Base-by-base conservation (phyloP, 2,888 invertebrate species). In the Netelia virgata region DNA sequence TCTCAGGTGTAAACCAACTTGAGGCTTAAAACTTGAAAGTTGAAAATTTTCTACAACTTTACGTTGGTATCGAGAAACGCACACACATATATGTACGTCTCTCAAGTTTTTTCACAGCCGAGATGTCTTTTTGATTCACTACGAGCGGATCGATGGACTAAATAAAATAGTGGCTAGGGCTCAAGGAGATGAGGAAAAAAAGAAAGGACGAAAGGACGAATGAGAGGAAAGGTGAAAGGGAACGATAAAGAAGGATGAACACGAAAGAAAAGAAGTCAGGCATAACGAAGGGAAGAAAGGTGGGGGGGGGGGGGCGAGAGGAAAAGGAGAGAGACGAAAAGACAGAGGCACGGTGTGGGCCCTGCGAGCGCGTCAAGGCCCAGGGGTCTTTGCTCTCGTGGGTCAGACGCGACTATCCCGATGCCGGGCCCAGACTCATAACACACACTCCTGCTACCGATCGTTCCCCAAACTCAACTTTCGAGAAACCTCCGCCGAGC, bases 341-440 rank as follows among this genome's bases (percentile, higher is more conserved):
- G 70, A 80, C 84, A 63, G 82, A 78, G 89, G 86, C 88, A 81
- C 59, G 81, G 69, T 69, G 70, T 61, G 79, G 81, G 76, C 57
- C 86, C 75, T 66, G 86, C 86, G 88, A 89, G 89, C 90, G 88
- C 90, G 90, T 91, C 92, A 92, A 92, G 92, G 92, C 90, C 92
- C 90, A 61, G 89, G 91, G 92, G 92, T 92, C 92, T 90, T 92
- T 92, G 92, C 92, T 91, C 92, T 90, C 91, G 89, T 84, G 88
- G 90, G 90, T 90, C 69, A 91, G 75, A 83, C 70, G 43, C 77
- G 55, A 75, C 28, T 81, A 68, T 73, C 53, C 53, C 41, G 47
- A 61, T 59, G 72, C 55, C 55, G 50, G 68, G 55, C 86, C 83
- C 89, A 87, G 90, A 87, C 91, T 90, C 88, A 88, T 90, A 88